Conservation (phyloP, 2,888 invertebrate genomes). For the Pinctada fucata region DNA sequence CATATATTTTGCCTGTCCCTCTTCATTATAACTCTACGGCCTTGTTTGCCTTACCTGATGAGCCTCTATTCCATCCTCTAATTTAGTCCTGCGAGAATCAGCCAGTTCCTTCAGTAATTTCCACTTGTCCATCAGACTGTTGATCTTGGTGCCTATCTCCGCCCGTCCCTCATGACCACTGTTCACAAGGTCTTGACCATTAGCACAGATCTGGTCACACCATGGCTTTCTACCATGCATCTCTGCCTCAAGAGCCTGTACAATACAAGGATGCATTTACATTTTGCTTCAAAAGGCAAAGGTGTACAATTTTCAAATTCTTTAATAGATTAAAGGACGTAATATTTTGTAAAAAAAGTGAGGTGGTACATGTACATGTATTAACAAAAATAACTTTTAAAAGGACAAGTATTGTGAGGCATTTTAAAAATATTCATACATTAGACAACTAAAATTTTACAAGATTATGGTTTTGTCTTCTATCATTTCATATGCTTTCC, state of each 20-base stretch:
- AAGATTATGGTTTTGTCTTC: too few relatives aligned
- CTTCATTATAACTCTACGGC: too few relatives aligned
- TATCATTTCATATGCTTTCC: too few relatives aligned
- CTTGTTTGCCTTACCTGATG: constrained; percentile 83
- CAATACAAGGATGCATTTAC: not conserved
- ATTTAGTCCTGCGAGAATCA: constrained; percentile 80
- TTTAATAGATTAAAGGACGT: too few relatives aligned
- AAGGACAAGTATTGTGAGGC: too few relatives aligned
- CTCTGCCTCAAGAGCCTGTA: constrained; percentile 84
- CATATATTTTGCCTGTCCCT: too few relatives aligned
- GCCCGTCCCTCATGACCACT: constrained; percentile 89
- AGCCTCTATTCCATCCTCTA: constrained; percentile 93
- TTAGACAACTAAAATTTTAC: too few relatives aligned
- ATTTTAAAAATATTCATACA: too few relatives aligned
- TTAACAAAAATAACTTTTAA: too few relatives aligned
- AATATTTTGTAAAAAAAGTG: too few relatives aligned
- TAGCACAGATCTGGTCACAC: constrained; percentile 80
- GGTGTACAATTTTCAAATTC: not conserved
- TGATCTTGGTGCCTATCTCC: constrained; percentile 90
- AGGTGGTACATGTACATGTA: too few relatives aligned
- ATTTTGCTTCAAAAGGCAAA: not conserved
- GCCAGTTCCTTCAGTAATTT: constrained; percentile 90
- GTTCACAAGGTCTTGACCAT: constrained; percentile 86
- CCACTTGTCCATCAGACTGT: constrained; percentile 91
- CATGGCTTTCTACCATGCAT: constrained; percentile 82